phyloP scores from a whole-genome alignment of 2,888 invertebrate genomes.

The Lordiphosa andalusiaca region DNA sequence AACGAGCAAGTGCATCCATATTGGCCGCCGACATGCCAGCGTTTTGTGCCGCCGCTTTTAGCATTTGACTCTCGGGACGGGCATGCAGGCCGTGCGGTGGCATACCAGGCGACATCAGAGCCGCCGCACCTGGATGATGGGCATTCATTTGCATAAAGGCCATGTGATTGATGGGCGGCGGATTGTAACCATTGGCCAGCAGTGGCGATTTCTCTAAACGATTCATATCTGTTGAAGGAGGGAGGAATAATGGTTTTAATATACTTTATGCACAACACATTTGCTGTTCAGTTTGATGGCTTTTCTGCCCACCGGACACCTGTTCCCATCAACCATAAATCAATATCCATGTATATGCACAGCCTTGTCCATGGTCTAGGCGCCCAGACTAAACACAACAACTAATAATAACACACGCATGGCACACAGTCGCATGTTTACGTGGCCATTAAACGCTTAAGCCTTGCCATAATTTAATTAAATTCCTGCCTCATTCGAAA shows the following conservation, averaged over 20 bases:
- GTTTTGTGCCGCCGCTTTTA: constrained; percentile 88
- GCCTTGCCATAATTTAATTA: constrained; percentile 33
- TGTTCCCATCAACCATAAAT: constrained; percentile 29
- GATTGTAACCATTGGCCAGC: constrained; percentile 95
- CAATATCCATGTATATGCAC: not conserved
- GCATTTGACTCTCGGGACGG: constrained; percentile 87
- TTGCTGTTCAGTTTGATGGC: constrained; percentile 40
- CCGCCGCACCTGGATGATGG: constrained; percentile 87
- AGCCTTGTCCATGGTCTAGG: constrained; percentile 38
- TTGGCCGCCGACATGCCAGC: constrained; percentile 85
- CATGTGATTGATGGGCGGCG: constrained; percentile 95
- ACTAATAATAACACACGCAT: constrained; percentile 44
- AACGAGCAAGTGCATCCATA: constrained; percentile 94
- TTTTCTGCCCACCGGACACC: constrained; percentile 38
- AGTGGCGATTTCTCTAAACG: constrained; percentile 95
- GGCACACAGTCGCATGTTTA: constrained; percentile 39
- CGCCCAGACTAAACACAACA: constrained; percentile 61
- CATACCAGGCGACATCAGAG: constrained; percentile 92
- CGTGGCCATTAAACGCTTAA: constrained; percentile 43
- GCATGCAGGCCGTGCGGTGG: constrained; percentile 89
- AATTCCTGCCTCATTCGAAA: constrained; percentile 14
- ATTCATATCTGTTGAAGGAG: constrained; percentile 86
- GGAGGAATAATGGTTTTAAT: not conserved
- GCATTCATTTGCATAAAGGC: constrained; percentile 95
- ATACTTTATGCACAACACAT: constrained; percentile 8